These are phyloP conservation scores for Rhinolophus sinicus DNA, from an alignment of 2,113 vertebrate species.

Conservation along the genomic window DNA sequence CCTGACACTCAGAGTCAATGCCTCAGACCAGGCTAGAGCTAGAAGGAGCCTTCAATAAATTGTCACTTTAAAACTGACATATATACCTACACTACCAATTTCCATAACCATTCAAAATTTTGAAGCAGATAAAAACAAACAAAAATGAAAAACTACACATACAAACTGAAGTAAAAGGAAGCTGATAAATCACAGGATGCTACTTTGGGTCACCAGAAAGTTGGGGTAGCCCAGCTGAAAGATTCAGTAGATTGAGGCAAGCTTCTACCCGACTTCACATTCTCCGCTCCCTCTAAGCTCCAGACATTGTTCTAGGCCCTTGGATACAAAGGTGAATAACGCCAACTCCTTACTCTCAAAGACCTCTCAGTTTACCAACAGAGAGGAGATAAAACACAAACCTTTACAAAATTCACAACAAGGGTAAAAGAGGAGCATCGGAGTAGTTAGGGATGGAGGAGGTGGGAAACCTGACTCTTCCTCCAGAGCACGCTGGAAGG, in stretches of 20 bases:
- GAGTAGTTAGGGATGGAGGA: not conserved
- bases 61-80: constrained; percentile 31
- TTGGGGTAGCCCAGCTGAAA: not conserved
- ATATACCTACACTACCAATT: not conserved
- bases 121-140: constrained; percentile 24
- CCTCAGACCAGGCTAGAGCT: not conserved
- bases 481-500: not conserved
- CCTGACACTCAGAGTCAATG: constrained; percentile 16
- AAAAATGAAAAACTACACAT: not conserved
- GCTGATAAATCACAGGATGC: not conserved
- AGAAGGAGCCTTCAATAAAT: constrained; percentile 30
- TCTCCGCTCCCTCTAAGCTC: not conserved
- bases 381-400: not conserved
- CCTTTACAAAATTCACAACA: not conserved
- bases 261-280: not conserved
- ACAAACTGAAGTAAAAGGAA: not conserved
- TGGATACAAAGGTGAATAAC: not conserved
- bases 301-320: not conserved
- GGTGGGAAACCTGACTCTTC: not conserved
- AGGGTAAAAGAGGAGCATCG: not conserved
- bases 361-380: not conserved
- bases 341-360: not conserved
- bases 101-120: constrained; percentile 23
- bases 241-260: not conserved
- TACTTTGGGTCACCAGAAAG: not conserved